Evolutionary conservation across 53 echinoderm and acorn worm species (phyloP).

Genomic region (Henricia sp.): DNA sequence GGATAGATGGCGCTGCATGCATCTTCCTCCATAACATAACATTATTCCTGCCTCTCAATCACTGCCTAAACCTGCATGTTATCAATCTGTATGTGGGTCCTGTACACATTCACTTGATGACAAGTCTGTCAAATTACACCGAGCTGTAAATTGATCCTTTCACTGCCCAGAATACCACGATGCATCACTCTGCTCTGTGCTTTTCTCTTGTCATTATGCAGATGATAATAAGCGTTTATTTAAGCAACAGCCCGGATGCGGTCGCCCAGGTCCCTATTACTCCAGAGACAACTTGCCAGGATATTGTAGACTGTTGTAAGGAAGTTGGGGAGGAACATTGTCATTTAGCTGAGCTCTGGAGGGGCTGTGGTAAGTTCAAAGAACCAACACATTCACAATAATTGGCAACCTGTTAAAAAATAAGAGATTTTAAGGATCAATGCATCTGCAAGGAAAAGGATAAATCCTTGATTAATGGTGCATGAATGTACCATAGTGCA

Average conservation of each 20-base stretch:
- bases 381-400: too few species aligned
- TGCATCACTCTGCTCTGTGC: not conserved
- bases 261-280: constrained; percentile 85
- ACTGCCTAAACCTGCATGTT: not conserved
- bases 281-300: constrained; percentile 90
- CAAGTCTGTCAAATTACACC: not conserved
- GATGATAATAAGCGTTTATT: constrained; percentile 92
- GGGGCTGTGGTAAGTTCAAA: constrained; percentile 94
- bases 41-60: not conserved
- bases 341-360: constrained; percentile 92
- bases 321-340: constrained; percentile 89
- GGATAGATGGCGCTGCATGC: too few species aligned
- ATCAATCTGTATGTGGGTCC: not conserved
- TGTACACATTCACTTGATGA: not conserved
- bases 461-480: too few species aligned
- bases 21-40: not conserved
- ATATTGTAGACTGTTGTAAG: constrained; percentile 89
- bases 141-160: not conserved
- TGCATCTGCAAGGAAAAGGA: too few species aligned
- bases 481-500: too few species aligned
- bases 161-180: not conserved
- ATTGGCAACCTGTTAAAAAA: too few species aligned
- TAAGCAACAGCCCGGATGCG: constrained; percentile 76
- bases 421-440: too few species aligned
- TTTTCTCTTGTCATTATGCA: constrained; percentile 21